Evolutionary conservation across 2,113 vertebrate species (phyloP), one percentile per base, ranked within the genome.

Genomic region (Melierax canorus): DNA sequence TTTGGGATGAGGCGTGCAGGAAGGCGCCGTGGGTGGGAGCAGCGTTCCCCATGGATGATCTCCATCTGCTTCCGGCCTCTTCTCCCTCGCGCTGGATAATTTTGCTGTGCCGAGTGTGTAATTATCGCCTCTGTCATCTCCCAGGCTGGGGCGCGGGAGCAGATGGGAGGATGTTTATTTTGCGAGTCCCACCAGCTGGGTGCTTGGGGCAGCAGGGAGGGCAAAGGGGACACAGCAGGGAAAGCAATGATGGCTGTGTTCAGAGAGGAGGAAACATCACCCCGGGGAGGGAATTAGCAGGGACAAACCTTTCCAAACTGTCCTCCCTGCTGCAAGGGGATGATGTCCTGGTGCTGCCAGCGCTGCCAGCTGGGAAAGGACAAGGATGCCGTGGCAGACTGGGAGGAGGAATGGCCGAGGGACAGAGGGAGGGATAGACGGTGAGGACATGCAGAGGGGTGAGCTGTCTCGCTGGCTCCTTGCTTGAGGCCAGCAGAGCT

Each of bases 101-200:
- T 94, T 59, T 58, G 56, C 95, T 66, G 91, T 21, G 77, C 94
- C 2, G 5, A 95, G 84, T 19, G 88, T 89, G 94, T 95, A 94
- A 97, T 97, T 96, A 96, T 91, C 3, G 27, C 74, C 77, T 75
- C 69, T 92, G 92, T 84, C 78, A 43, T 94, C 94, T 87, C 89
- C 32, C 27, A 2, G 66, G 86, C 91, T 91, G 94, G 59, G 85
- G 73, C 1, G 5, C 14, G 0, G 69, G 72, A 96, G 91, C 88
- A 91, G 94, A 94, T 92, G 97, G 88, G 91, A 97, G 92, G 88
- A 94, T 88, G 94, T 97, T 97, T 94, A 63, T 85, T 95, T 78
- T 92, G 58, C 30, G 24, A 93, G 50, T 88, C 81, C 91, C 86
- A 86, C 73, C 94, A 95, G 83, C 89, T 94, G 92, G 86, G 84